Percentiles rank a stretch among this genome's conserved stretches.
Evolutionary conservation across 2,888 invertebrate genomes (phyloP).

Genomic region (Odontomyia ornata): DNA sequence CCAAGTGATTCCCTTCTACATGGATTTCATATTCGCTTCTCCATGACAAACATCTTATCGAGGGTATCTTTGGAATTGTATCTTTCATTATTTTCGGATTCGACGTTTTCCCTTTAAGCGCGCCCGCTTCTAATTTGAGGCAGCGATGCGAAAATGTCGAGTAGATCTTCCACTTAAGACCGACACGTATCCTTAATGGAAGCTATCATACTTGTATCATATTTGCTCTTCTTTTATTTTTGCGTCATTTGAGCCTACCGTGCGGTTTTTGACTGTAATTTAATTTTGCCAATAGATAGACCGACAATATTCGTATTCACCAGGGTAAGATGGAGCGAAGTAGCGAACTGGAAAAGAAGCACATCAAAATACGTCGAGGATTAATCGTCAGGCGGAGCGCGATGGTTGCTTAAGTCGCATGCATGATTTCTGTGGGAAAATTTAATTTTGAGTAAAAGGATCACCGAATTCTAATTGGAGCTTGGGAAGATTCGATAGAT

Average conservation of each 20-base stretch:
- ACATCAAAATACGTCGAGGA: slow-evolving; percentile 24
- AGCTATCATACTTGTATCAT: slow-evolving; percentile 36
- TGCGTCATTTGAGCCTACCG: slow-evolving; percentile 33
- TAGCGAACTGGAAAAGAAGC: slow-evolving; percentile 34
- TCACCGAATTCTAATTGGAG: too few relatives aligned
- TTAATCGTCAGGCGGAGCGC: neutral
- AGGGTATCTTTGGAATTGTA: neutral
- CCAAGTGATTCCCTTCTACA: neutral
- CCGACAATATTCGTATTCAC: neutral
- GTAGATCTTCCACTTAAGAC: slow-evolving; percentile 51
- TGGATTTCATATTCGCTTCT: neutral
- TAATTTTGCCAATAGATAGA: slow-evolving; percentile 18
- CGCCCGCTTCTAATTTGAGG: slow-evolving; percentile 41
- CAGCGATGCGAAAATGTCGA: slow-evolving; percentile 51
- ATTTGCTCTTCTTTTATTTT: slow-evolving; percentile 30
- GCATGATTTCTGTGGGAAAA: slow-evolving; percentile 31
- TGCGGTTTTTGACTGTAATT: slow-evolving; percentile 14
- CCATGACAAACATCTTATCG: slow-evolving; percentile 1
- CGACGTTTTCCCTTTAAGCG: slow-evolving; percentile 1
- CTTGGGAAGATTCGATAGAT: too few relatives aligned
- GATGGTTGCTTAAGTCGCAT: slow-evolving; percentile 4
- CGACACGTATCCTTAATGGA: slow-evolving; percentile 49
- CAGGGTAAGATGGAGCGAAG: neutral
- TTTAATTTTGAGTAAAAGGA: neutral
- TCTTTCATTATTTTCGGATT: slow-evolving; percentile 38